These are phyloP conservation scores for Drosophila burlai DNA, from an alignment of 1,140 invertebrate genomes.

Conservation along the genomic window DNA sequence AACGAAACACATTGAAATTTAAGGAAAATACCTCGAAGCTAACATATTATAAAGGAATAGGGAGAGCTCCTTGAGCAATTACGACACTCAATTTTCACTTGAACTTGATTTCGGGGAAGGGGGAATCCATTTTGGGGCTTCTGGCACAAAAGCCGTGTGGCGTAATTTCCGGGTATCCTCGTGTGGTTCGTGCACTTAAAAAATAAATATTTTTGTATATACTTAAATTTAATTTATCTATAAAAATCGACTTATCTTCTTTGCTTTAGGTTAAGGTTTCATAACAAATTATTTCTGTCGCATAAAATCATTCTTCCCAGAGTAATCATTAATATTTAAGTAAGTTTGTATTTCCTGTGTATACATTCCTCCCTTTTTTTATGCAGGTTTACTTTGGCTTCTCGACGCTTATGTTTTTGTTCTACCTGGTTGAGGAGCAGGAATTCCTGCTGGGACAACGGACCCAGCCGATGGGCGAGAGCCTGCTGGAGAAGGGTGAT, in stretches of 20 bases:
- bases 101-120: neutral
- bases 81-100: conserved; percentile 32
- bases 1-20: conserved; percentile 1
- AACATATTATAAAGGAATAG: conserved; percentile 10
- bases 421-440: conserved; percentile 72
- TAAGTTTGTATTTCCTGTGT: neutral
- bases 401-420: conserved; percentile 72
- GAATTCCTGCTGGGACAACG: conserved; percentile 67
- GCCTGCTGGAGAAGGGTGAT: conserved; percentile 73
- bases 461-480: conserved; percentile 62
- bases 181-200: neutral
- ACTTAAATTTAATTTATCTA: neutral
- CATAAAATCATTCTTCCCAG: neutral
- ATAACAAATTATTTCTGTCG: neutral
- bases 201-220: neutral
- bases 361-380: conserved; percentile 2
- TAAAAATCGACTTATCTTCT: neutral
- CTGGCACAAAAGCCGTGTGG: conserved; percentile 2
- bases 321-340: neutral
- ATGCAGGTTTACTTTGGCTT: conserved; percentile 74
- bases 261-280: neutral
- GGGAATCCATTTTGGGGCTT: neutral
- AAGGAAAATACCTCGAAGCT: conserved; percentile 3
- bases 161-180: conserved; percentile 1
- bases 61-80: conserved; percentile 16